Percentiles rank a stretch among this genome's conserved stretches.
These are phyloP conservation scores for Drosophila simulans DNA, from an alignment of 1,140 invertebrate species.

Conservation along the genomic window DNA sequence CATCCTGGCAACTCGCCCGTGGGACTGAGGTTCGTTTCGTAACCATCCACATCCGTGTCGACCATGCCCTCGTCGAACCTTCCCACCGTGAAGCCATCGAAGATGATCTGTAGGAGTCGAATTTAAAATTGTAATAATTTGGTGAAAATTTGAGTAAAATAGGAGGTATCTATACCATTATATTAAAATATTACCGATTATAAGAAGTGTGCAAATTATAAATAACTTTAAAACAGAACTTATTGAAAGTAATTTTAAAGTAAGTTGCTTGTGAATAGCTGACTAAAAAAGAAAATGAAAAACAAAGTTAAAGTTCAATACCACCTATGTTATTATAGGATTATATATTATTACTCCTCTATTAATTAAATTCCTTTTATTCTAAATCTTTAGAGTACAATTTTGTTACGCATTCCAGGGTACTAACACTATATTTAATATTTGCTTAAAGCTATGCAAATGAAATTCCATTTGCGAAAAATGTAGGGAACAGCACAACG, in stretches of 20 bases:
- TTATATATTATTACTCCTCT: background rate
- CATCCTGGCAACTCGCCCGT: constrained; percentile 87
- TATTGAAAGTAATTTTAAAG: too few relatives aligned
- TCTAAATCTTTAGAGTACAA: constrained; percentile 1
- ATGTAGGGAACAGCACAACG: constrained; percentile 18
- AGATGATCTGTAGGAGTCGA: constrained; percentile 87
- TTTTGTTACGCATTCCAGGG: constrained; percentile 9
- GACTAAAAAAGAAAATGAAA: too few relatives aligned
- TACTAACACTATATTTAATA: constrained; percentile 62
- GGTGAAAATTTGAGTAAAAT: background rate
- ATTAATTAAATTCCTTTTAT: background rate
- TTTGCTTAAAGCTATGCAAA: constrained; percentile 73
- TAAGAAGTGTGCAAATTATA: background rate
- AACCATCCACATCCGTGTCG: constrained; percentile 82
- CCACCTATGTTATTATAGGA: too few relatives aligned
- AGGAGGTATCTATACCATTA: background rate
- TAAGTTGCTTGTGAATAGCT: too few relatives aligned
- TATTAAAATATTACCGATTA: too few relatives aligned
- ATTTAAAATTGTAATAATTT: constrained; percentile 3
- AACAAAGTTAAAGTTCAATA: too few relatives aligned
- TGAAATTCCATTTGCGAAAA: constrained; percentile 66
- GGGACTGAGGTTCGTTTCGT: constrained; percentile 79
- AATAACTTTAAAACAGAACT: too few relatives aligned
- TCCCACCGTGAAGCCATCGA: constrained; percentile 93
- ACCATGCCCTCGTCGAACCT: constrained; percentile 87